A percentile compares a stretch with the other conserved stretches of the same genome.
Conservation (phyloP, 2,888 invertebrate species). For the Himalopsyche kuldschensis region DNA sequence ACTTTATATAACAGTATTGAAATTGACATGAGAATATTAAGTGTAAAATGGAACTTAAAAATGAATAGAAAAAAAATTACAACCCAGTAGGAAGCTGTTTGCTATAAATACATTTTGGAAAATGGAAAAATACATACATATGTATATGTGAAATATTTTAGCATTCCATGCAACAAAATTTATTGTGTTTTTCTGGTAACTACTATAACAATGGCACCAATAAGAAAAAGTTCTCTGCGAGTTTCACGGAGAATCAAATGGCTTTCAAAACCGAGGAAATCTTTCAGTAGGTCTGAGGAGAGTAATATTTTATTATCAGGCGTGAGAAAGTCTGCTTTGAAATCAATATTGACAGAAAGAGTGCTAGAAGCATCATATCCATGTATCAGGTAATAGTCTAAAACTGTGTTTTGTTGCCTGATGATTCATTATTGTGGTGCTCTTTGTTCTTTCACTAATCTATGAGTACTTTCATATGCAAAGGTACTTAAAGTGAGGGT, state of each 20-base stretch:
- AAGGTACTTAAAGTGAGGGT: not conserved
- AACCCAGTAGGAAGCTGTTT: too few species aligned
- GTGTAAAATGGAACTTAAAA: too few species aligned
- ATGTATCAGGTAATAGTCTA: not conserved
- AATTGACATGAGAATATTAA: too few species aligned
- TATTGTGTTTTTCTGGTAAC: too few species aligned
- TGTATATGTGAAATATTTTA: too few species aligned
- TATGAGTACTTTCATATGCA: too few species aligned
- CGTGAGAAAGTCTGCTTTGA: not conserved
- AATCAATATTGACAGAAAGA: not conserved
- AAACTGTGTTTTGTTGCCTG: not conserved
- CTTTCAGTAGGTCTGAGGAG: not conserved
- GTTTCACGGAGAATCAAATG: not conserved
- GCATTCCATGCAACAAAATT: too few species aligned
- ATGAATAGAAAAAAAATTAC: constrained; percentile 35
- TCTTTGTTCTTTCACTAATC: too few species aligned
- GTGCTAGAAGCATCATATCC: not conserved
- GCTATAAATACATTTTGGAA: too few species aligned
- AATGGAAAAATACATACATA: too few species aligned
- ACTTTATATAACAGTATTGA: too few species aligned
- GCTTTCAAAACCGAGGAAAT: not conserved
- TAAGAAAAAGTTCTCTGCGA: not conserved
- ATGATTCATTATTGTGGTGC: not conserved
- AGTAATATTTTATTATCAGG: not conserved
- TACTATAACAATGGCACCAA: not conserved